A percentile compares a stretch with the other conserved stretches of the same genome.
Conservation (phyloP, 2,888 invertebrate species). For the Epicampocera succincta region DNA sequence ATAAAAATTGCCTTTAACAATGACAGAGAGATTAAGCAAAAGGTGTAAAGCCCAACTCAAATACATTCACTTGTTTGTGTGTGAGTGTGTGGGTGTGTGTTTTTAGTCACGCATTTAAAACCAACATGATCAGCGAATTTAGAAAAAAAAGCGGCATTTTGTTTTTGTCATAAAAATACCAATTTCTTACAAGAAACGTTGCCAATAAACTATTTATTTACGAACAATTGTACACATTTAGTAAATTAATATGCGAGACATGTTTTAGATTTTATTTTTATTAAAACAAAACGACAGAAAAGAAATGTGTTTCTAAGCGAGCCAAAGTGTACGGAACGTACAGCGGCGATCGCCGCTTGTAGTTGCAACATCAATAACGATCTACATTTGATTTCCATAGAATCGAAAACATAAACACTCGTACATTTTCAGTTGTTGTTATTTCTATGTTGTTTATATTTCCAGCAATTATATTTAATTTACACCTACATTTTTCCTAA, state of each 20-base stretch:
- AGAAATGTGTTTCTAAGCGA: neutral
- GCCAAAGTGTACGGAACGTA: neutral
- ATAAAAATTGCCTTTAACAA: neutral
- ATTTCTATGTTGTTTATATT: constrained; percentile 13
- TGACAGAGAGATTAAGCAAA: neutral
- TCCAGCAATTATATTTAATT: constrained; percentile 49
- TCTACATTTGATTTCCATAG: constrained; percentile 61
- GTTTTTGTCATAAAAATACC: constrained; percentile 16
- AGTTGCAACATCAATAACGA: constrained; percentile 48
- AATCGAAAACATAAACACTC: constrained; percentile 15
- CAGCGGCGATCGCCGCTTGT: constrained; percentile 7
- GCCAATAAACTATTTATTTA: constrained; percentile 46
- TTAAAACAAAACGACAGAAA: constrained; percentile 22
- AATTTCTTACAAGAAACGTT: constrained; percentile 25
- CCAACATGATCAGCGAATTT: neutral
- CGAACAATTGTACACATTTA: constrained; percentile 25
- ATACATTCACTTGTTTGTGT: too few species aligned
- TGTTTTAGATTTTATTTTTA: constrained; percentile 26
- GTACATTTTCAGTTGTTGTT: constrained; percentile 8
- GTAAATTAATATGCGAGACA: constrained; percentile 51
- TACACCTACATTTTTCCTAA: constrained; percentile 53
- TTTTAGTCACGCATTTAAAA: constrained; percentile 29
- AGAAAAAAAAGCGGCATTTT: constrained; percentile 31
- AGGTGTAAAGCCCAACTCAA: neutral
- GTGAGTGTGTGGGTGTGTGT: neutral